Conservation (phyloP, 2,113 vertebrate species). For the Eonycteris spelaea region DNA sequence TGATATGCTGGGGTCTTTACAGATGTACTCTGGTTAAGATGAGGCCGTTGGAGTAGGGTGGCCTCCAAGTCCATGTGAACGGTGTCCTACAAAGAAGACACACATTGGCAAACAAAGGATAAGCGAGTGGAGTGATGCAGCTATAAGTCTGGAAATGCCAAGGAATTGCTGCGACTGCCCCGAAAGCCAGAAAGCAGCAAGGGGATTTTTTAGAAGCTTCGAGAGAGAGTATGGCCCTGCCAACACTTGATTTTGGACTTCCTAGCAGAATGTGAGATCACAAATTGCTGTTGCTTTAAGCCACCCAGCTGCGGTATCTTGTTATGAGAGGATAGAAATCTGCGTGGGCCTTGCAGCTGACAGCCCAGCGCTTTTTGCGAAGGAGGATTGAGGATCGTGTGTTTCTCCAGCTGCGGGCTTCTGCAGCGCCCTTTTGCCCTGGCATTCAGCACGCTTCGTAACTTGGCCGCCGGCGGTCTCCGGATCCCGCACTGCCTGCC, state of each 20-base stretch:
- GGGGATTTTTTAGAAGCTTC: not conserved
- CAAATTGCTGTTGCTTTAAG: not conserved
- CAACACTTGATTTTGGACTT: not conserved
- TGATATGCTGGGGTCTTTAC: not conserved
- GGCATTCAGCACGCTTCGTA: not conserved
- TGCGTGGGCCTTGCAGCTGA: accelerated
- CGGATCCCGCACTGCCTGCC: too few relatives aligned
- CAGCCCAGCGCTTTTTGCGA: not conserved
- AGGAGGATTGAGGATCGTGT: accelerated
- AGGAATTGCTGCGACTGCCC: not conserved
- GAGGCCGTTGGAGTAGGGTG: not conserved
- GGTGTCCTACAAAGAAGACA: not conserved
- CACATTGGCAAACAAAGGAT: not conserved
- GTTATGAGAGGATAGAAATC: not conserved
- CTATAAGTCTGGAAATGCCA: not conserved
- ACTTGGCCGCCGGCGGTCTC: too few relatives aligned
- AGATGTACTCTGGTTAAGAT: not conserved
- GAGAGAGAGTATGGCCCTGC: not conserved
- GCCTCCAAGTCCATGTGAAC: not conserved
- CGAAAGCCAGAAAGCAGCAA: not conserved
- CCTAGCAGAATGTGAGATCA: not conserved
- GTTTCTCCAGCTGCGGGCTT: not conserved
- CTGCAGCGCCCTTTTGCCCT: not conserved
- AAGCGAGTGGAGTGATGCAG: not conserved
- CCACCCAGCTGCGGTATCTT: not conserved